Evolutionary conservation across 2,888 invertebrate genomes (phyloP).

Genomic region (Spicauda simplicius): DNA sequence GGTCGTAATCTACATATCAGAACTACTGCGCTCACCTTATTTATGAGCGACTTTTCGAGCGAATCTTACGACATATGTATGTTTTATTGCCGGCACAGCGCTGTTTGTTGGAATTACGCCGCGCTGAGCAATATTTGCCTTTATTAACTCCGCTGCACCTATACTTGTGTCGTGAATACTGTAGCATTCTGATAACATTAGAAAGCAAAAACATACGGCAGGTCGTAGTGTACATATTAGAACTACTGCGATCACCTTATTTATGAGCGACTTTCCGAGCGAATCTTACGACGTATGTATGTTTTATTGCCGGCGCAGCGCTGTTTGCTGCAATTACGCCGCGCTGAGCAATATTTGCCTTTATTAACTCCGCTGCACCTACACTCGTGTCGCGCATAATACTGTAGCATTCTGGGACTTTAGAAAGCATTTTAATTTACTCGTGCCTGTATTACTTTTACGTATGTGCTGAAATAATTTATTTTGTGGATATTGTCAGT

Average conservation of each 20-base stretch:
- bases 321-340: constrained; percentile 51
- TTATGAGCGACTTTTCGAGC: constrained; percentile 24
- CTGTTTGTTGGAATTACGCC: constrained; percentile 51
- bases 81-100: constrained; percentile 47
- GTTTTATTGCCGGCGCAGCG: constrained; percentile 48
- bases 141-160: constrained; percentile 44
- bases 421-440: constrained; percentile 9
- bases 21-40: background rate
- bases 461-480: background rate
- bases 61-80: constrained; percentile 38
- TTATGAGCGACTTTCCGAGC: constrained; percentile 24
- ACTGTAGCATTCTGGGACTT: constrained; percentile 9
- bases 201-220: background rate
- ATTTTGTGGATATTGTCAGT: background rate
- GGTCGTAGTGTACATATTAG: background rate
- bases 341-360: constrained; percentile 47
- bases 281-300: constrained; percentile 39
- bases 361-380: constrained; percentile 44
- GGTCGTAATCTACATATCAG: background rate
- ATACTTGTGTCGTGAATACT: constrained; percentile 4
- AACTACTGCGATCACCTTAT: background rate
- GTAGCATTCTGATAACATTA: constrained; percentile 5
- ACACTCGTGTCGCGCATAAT: constrained; percentile 2
- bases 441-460: background rate
- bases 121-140: constrained; percentile 47